Base-by-base conservation (phyloP, 2,888 invertebrate genomes). In the Drosophila algonquin region DNA sequence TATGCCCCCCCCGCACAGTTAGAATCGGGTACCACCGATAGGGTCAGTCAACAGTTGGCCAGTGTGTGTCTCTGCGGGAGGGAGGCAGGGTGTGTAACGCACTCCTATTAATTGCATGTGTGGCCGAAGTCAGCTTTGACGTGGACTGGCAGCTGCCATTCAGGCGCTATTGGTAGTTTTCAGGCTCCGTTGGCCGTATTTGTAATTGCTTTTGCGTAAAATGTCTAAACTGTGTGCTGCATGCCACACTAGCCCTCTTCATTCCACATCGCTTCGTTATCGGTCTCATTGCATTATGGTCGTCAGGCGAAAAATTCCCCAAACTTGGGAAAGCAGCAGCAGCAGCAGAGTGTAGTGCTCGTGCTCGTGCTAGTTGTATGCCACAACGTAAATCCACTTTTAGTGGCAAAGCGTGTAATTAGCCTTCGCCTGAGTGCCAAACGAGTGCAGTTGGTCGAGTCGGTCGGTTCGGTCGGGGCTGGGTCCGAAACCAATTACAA, bases 41-140 rank as follows among this genome's bases (percentile, higher is more conserved):
- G 63, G 55, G 52, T 73, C 68, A 79, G 80, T 84, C 82, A 83
- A 83, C 82, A 83, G 87, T 87, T 84, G 85, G 80, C 81, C 75
- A 69, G 50, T 46, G 51, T 40, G 3, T 10, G 12, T 12, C 35
- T 21, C 21, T 12, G 35, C 5, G 10, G 44, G 3, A 21, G 16
- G 10, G 24, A 32, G 32, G 35, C 3, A 21, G 48, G 6, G 7
- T 7, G 30, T 30, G 48, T 10, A 52, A 47, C 63, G 69, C 69
- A 71, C 81, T 75, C 45, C 52, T 67, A 72, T 74, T 84, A 81
- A 87, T 87, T 87, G 81, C 81, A 71, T 73, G 73, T 71, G 68
- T 63, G 79, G 57, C 63, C 57, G 30, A 50, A 67, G 57, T 52
- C 56, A 73, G 73, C 73, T 75, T 71, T 74, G 83, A 61, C 63